phyloP scores from a whole-genome alignment of 1,140 invertebrate species.

The Metaphire vulgaris region DNA sequence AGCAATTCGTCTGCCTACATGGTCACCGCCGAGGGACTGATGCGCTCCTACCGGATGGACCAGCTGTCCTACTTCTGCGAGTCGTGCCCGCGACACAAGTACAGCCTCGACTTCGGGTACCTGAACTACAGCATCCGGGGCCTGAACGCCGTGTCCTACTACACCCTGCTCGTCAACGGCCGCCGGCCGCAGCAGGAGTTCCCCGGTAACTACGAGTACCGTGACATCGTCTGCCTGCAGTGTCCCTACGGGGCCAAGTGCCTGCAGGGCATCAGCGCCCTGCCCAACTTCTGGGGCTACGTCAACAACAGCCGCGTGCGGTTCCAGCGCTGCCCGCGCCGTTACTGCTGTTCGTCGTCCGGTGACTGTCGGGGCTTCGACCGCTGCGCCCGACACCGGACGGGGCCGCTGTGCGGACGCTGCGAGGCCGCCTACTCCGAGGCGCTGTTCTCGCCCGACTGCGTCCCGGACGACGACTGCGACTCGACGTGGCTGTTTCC shows the following conservation, averaged over 20 bases:
- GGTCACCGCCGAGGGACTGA: slow-evolving; percentile 12
- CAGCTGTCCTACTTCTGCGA: slow-evolving; percentile 29
- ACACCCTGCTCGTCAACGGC: slow-evolving; percentile 26
- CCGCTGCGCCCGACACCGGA: slow-evolving; percentile 20
- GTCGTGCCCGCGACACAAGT: slow-evolving; percentile 21
- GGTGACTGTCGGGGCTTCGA: background rate
- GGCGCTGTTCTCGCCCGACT: slow-evolving; percentile 14
- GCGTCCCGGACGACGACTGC: slow-evolving; percentile 15
- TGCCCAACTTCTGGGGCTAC: slow-evolving; percentile 29
- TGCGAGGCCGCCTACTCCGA: slow-evolving; percentile 19
- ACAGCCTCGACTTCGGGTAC: slow-evolving; percentile 26
- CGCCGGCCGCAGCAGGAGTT: background rate
- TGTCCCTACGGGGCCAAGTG: slow-evolving; percentile 26
- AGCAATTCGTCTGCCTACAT: slow-evolving; percentile 26
- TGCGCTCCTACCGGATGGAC: slow-evolving; percentile 22
- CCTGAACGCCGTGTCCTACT: slow-evolving; percentile 17
- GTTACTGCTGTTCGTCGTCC: slow-evolving; percentile 21
- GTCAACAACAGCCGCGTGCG: background rate
- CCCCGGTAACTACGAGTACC: background rate
- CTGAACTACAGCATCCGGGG: slow-evolving; percentile 24
- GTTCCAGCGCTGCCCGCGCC: slow-evolving; percentile 24
- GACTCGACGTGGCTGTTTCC: slow-evolving; percentile 18
- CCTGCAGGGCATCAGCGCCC: slow-evolving; percentile 18
- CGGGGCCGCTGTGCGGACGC: slow-evolving; percentile 15
- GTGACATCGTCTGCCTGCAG: slow-evolving; percentile 17